Percentiles rank a stretch among this genome's conserved stretches.
Evolutionary conservation across 2,797 vertebrate species (phyloP).

Genomic region (Pygocentrus nattereri): DNA sequence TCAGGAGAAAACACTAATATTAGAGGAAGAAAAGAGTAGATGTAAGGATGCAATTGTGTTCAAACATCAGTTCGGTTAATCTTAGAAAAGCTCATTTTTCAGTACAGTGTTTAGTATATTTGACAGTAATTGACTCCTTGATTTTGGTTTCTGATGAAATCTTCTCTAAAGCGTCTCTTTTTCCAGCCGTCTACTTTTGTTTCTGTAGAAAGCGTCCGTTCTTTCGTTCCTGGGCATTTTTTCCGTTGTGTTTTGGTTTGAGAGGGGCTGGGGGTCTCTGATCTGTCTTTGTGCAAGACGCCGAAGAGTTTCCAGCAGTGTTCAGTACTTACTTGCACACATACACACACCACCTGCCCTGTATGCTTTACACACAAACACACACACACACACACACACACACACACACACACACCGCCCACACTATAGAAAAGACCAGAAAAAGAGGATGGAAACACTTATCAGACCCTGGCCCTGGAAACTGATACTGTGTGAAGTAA

Average conservation of each 20-base stretch:
- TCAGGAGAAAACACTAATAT: too few relatives aligned
- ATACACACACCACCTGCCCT: not conserved
- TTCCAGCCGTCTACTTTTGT: not conserved
- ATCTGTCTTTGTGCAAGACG: constrained; percentile 39
- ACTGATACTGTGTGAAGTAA: too few relatives aligned
- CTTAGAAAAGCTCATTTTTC: not conserved
- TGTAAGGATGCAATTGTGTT: too few relatives aligned
- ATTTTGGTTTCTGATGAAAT: not conserved
- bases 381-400: too few relatives aligned
- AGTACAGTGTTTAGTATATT: too few relatives aligned
- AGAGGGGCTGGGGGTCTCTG: constrained; percentile 70
- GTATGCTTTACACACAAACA: constrained; percentile 4
- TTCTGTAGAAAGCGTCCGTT: not conserved
- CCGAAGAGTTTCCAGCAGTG: constrained; percentile 34
- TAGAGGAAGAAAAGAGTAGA: too few relatives aligned
- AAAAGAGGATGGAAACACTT: constrained; percentile 44
- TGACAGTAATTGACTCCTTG: not conserved
- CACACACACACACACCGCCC: not conserved
- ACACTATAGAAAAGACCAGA: constrained; percentile 35
- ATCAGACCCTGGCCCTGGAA: not conserved
- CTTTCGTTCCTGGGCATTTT: constrained; percentile 55
- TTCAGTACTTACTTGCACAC: constrained; percentile 24
- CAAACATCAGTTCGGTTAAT: not conserved
- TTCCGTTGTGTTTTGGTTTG: constrained; percentile 56
- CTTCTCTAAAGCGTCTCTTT: not conserved